A percentile compares a stretch with the other conserved stretches of the same genome.
These are phyloP conservation scores for Akabosia matsudoensis DNA, from an alignment of 1,140 invertebrate genomes.

Conservation along the genomic window DNA sequence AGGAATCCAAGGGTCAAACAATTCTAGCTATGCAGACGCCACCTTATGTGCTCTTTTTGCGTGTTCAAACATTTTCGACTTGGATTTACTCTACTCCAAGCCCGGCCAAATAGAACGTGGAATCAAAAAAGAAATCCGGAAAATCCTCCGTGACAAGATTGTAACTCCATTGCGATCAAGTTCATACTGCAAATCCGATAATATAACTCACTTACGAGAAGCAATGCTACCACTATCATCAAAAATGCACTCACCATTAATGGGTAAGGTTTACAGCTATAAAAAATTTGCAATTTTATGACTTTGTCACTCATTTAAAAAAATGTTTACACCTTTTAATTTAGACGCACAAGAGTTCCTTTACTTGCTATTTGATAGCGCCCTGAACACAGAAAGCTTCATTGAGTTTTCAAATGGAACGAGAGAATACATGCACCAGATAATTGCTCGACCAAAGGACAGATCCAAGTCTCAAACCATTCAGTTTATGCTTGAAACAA, in stretches of 20 bases:
- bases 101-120: slow-evolving; percentile 7
- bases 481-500: slow-evolving; percentile 10
- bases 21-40: slow-evolving; percentile 25
- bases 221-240: slow-evolving; percentile 13
- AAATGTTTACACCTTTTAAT: neutral
- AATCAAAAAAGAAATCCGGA: slow-evolving; percentile 21
- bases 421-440: slow-evolving; percentile 29
- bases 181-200: slow-evolving; percentile 11
- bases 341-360: slow-evolving; percentile 34
- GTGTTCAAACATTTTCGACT: slow-evolving; percentile 22
- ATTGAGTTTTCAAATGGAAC: slow-evolving; percentile 32
- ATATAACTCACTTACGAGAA: slow-evolving; percentile 12
- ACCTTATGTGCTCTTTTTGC: slow-evolving; percentile 21
- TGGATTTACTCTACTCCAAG: neutral
- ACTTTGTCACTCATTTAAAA: neutral
- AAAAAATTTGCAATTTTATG: neutral
- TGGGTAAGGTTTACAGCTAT: slow-evolving; percentile 6
- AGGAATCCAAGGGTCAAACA: slow-evolving; percentile 22
- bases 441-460: slow-evolving; percentile 30
- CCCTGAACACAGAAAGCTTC: slow-evolving; percentile 31
- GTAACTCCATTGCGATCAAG: slow-evolving; percentile 26
- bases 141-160: slow-evolving; percentile 25
- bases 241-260: slow-evolving; percentile 12
- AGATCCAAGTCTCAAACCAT: slow-evolving; percentile 17
- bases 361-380: slow-evolving; percentile 31